Base-by-base conservation (phyloP, 2,888 invertebrate genomes). In the Limenitis camilla region DNA sequence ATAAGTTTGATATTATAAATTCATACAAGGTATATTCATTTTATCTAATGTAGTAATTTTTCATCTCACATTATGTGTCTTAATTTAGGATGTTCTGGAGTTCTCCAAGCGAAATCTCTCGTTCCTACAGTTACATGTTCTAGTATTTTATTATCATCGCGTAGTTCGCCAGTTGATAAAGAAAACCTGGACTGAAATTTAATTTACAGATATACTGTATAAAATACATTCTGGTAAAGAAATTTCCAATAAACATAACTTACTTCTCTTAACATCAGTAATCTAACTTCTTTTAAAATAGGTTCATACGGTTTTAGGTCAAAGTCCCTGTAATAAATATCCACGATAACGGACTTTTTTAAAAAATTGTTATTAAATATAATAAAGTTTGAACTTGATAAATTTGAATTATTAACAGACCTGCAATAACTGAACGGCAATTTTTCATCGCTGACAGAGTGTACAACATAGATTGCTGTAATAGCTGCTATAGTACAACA, bases 371-470 rank as follows among this genome's bases (percentile, higher is more conserved):
- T 19, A 19, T 19, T 19, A 19, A 19, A 19, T 19, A 19, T 1
- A 3, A 19, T 19, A 19, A 19, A 19, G 19, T 1, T n/a, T n/a
- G n/a, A n/a, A n/a, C n/a, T n/a, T 19, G 19, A 19, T 19, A 2
- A 19, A 19, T 2, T 3, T 19, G 3, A 19, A 19, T 19, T 1
- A 19, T 19, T 33, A 33, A 33, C 10, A 35, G 7, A 81, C 85
- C 85, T 76, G 70, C 86, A 86, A 63, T 81, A 78, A 4, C 78
- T 81, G 58, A 72, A 83, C 1, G 87, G 87, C 38, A 86, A 61
- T 53, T 65, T 63, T 2, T 65, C 64, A 58, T 86, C 84, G 0
- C 72, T 64, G 10, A 78, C 63, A 0, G 83, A 71, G 47, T 76
- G 70, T 27, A 67, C 10, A 8, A 85, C 71, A 51, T 85, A 85